Evolutionary conservation across 35 echinoderm and acorn worm species (phyloP).

Genomic region (Ptychodera flava): DNA sequence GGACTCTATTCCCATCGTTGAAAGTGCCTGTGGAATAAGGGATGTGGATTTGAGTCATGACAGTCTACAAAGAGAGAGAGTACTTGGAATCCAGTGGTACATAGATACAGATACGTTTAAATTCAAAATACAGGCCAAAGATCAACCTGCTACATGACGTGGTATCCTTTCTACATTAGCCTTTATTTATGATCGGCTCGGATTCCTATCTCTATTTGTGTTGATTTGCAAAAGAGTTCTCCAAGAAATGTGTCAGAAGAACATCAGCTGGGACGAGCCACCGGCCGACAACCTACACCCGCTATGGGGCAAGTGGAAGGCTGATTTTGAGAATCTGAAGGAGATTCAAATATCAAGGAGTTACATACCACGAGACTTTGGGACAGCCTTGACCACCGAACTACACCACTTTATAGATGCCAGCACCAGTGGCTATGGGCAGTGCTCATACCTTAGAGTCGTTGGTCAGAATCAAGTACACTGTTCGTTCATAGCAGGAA

Average conservation of each 20-base stretch:
- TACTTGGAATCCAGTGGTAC: slow-evolving; percentile 45
- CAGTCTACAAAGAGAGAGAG: slow-evolving; percentile 31
- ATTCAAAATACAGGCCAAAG: slow-evolving; percentile 27
- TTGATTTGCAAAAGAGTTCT: slow-evolving; percentile 36
- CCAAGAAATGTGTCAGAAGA: slow-evolving; percentile 20
- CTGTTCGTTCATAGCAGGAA: slow-evolving; percentile 14
- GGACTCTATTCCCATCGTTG: slow-evolving; percentile 20
- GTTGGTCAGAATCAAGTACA: not conserved
- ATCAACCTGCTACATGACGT: slow-evolving; percentile 15
- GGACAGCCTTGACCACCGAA: slow-evolving; percentile 8
- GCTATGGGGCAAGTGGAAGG: slow-evolving; percentile 31
- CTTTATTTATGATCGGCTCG: slow-evolving; percentile 46
- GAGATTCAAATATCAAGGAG: slow-evolving; percentile 13
- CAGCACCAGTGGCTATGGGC: slow-evolving; percentile 38
- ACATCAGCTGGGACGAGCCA: slow-evolving; percentile 16
- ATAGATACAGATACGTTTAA: slow-evolving; percentile 33
- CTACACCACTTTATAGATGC: slow-evolving; percentile 48
- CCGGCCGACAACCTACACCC: not conserved
- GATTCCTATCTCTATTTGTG: slow-evolving; percentile 22
- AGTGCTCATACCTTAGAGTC: slow-evolving; percentile 28
- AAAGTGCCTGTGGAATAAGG: slow-evolving; percentile 16
- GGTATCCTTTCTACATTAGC: slow-evolving; percentile 36
- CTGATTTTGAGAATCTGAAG: slow-evolving; percentile 4
- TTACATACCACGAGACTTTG: slow-evolving; percentile 35
- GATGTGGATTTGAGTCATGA: slow-evolving; percentile 21